Evolutionary conservation across 2,888 invertebrate genomes (phyloP).

Genomic region (Dryadula phaetusa): DNA sequence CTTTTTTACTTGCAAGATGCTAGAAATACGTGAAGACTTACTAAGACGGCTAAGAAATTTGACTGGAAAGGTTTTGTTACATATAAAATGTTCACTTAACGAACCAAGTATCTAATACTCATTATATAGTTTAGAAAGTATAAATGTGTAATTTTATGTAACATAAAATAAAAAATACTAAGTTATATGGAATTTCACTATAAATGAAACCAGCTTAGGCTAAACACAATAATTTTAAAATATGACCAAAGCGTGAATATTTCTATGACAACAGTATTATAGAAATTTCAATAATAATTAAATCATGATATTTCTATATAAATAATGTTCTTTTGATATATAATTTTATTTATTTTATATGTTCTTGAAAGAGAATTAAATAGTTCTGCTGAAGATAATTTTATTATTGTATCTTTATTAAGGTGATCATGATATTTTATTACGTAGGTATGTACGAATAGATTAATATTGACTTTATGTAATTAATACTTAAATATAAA

Average conservation of each 20-base stretch:
- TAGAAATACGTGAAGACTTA: not conserved
- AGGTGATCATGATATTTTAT: not conserved
- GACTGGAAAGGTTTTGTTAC: not conserved
- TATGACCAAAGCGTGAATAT: not conserved
- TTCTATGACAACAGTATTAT: conserved; percentile 11
- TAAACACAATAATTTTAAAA: not conserved
- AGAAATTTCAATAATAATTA: not conserved
- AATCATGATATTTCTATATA: no score
- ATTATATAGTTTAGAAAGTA: no score
- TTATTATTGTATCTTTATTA: not conserved
- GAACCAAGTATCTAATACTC: not conserved
- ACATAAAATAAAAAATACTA: not conserved
- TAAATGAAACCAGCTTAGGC: not conserved
- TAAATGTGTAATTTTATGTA: not conserved
- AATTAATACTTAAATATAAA: conserved; percentile 12
- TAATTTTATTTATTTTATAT: not conserved
- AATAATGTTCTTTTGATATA: no score
- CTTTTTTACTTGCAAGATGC: no score
- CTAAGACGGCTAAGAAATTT: not conserved
- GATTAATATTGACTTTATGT: not conserved
- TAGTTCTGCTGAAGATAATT: not conserved
- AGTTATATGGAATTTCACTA: not conserved
- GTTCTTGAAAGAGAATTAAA: not conserved
- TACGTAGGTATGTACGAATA: not conserved
- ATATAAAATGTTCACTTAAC: not conserved